A percentile compares a stretch with the other conserved stretches of the same genome.
phyloP scores from a whole-genome alignment of 2,888 invertebrate genomes.

The Chymomyza fuscimana region DNA sequence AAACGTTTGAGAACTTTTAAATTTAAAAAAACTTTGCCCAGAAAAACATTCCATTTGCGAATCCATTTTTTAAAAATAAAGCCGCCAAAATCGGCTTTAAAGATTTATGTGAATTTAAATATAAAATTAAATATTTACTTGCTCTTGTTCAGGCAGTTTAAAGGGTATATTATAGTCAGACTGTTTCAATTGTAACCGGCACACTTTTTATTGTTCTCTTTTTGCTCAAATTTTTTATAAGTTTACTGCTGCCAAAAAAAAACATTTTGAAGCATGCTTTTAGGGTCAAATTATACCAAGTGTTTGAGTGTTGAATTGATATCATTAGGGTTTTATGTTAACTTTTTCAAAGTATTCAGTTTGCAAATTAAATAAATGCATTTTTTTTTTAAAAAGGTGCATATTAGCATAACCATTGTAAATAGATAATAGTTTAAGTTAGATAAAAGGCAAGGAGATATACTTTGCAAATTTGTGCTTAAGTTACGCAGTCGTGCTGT shows the following conservation, averaged over 20 bases:
- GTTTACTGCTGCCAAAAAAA: slow-evolving; percentile 25
- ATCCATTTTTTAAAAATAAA: too few species aligned
- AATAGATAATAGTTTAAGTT: not conserved
- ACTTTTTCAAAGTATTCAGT: not conserved
- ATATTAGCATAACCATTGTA: not conserved
- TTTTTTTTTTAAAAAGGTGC: slow-evolving; percentile 29
- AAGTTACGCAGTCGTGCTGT: too few species aligned
- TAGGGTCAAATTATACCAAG: slow-evolving; percentile 67
- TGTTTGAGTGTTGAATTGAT: slow-evolving; percentile 57
- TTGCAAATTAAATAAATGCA: slow-evolving; percentile 16
- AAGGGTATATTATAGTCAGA: too few species aligned
- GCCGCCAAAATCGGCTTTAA: too few species aligned
- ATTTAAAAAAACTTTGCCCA: too few species aligned
- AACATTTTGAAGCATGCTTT: slow-evolving; percentile 52
- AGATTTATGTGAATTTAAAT: too few species aligned
- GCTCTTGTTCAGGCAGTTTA: too few species aligned
- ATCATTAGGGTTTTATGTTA: slow-evolving; percentile 20
- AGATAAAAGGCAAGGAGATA: not conserved
- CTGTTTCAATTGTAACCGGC: not conserved
- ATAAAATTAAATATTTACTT: too few species aligned
- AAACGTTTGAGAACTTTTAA: too few species aligned
- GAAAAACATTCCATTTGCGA: too few species aligned
- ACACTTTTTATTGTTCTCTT: slow-evolving; percentile 16
- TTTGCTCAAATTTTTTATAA: slow-evolving; percentile 22
- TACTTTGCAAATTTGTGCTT: not conserved